Conservation (phyloP, 1,140 invertebrate species). For the Reticulitermes speratus region DNA sequence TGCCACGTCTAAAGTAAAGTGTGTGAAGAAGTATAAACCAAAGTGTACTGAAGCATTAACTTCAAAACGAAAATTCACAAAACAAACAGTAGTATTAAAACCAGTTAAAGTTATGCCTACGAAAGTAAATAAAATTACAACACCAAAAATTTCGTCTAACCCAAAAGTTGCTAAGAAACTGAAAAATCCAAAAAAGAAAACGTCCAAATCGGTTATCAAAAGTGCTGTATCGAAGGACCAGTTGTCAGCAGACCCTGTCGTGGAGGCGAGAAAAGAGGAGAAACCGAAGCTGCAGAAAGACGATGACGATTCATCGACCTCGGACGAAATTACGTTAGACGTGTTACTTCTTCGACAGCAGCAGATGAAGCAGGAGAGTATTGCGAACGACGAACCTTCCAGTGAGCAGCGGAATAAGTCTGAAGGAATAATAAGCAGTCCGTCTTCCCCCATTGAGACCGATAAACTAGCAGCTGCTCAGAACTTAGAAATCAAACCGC, state of each 20-base stretch:
- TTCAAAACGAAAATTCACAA: background rate
- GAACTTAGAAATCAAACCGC: background rate
- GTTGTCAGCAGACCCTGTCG: background rate
- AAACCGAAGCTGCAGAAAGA: background rate
- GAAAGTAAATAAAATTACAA: background rate
- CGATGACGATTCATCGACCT: slow-evolving; percentile 12
- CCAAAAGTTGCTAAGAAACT: background rate
- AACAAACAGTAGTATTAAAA: background rate
- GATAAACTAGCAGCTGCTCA: background rate
- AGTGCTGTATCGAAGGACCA: background rate
- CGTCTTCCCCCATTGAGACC: background rate
- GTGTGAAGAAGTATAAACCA: background rate
- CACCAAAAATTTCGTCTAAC: background rate
- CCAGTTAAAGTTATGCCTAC: background rate
- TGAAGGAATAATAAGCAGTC: background rate
- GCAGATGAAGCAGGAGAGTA: background rate
- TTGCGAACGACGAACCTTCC: background rate
- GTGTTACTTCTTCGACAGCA: background rate
- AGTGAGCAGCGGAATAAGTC: background rate
- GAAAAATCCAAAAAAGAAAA: background rate
- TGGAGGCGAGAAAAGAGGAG: background rate
- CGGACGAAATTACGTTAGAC: slow-evolving; percentile 27
- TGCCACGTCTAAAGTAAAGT: background rate
- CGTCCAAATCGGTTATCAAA: background rate
- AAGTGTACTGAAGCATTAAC: background rate